These are phyloP conservation scores for Cephus cinctus DNA, from an alignment of 1,140 invertebrate species.

Conservation along the genomic window DNA sequence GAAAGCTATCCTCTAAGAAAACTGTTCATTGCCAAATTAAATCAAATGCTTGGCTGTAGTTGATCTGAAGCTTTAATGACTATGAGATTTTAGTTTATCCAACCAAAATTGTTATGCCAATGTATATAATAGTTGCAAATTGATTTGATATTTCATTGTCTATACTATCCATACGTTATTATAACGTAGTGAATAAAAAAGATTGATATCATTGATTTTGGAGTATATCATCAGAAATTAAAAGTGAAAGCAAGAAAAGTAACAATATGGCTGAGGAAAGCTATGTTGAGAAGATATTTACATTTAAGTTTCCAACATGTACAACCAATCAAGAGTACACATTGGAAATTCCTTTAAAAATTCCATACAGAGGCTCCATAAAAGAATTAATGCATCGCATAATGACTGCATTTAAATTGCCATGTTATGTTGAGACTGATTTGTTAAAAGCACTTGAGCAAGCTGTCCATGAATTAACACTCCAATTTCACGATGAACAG, in stretches of 20 bases:
- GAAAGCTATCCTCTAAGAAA: constrained; percentile 24
- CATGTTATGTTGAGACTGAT: constrained; percentile 66
- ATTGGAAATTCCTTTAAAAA: constrained; percentile 63
- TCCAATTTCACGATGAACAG: constrained; percentile 59
- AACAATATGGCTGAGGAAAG: constrained; percentile 41
- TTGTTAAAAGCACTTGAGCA: constrained; percentile 54
- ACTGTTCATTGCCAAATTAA: constrained; percentile 12
- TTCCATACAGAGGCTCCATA: constrained; percentile 61
- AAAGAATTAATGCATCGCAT: constrained; percentile 68
- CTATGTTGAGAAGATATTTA: constrained; percentile 55
- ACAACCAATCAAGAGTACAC: constrained; percentile 60
- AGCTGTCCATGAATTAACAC: constrained; percentile 56
- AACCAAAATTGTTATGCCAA: neutral
- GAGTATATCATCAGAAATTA: no score
- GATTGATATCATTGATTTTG: no score
- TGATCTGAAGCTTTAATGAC: no score
- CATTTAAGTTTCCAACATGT: constrained; percentile 62
- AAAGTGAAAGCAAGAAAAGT: neutral
- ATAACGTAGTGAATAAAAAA: neutral
- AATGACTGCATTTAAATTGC: constrained; percentile 69
- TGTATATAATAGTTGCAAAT: neutral
- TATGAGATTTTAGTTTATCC: neutral
- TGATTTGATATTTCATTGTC: neutral
- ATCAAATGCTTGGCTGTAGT: no score
- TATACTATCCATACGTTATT: neutral